Conservation (phyloP, 2,888 invertebrate genomes). For the Plemyria rubiginata region DNA sequence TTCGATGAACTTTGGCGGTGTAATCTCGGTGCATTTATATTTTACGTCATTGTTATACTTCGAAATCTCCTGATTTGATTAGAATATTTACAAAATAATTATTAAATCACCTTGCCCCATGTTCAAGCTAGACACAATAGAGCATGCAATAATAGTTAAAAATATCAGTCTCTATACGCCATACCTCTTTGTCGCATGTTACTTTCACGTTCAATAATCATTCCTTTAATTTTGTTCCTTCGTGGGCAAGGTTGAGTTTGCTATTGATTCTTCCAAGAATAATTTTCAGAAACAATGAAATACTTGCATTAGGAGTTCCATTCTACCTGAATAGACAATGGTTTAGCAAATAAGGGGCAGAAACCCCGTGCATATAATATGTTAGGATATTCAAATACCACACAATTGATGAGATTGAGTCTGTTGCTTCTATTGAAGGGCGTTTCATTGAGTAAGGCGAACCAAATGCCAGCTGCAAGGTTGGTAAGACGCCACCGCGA, state of each 20-base stretch:
- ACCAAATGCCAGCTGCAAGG: constrained; percentile 35
- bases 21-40: constrained; percentile 7
- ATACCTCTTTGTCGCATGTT: constrained; percentile 27
- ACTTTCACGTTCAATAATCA: constrained; percentile 11
- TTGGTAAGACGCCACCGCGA: constrained; percentile 36
- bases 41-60: constrained; percentile 2
- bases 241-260: constrained; percentile 10
- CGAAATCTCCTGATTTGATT: constrained; percentile 9
- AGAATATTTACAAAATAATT: constrained; percentile 16
- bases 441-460: constrained; percentile 25
- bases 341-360: constrained; percentile 25
- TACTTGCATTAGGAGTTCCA: constrained; percentile 21
- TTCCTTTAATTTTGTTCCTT: constrained; percentile 18
- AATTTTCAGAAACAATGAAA: constrained; percentile 9
- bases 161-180: constrained; percentile 20
- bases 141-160: constrained; percentile 30
- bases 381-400: constrained; percentile 24
- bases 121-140: constrained; percentile 33
- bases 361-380: constrained; percentile 21
- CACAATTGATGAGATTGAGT: constrained; percentile 10
- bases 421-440: constrained; percentile 15
- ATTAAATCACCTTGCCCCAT: constrained; percentile 28
- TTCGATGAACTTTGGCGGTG: constrained; percentile 1
- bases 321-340: constrained; percentile 32
- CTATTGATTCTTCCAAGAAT: constrained; percentile 19